phyloP scores from a whole-genome alignment of 2,888 invertebrate species.

The Dolichopus griseipennis region DNA sequence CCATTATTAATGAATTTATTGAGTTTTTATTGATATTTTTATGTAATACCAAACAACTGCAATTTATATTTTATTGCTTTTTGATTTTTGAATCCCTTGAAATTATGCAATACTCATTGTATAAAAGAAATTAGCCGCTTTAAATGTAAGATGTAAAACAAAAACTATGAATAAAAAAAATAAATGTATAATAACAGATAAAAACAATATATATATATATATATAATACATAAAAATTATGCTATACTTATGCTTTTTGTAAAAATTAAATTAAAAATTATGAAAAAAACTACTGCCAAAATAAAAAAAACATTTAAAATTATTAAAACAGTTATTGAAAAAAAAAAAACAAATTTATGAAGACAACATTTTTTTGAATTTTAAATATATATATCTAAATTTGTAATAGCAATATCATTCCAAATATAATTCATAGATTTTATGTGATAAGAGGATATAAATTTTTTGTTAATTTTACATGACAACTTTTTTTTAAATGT shows the following conservation, averaged over 20 bases:
- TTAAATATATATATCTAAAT: not conserved
- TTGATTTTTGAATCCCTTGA: not conserved
- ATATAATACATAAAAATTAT: not conserved
- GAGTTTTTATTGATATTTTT: too few relatives aligned
- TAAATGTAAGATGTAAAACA: not conserved
- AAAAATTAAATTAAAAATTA: not conserved
- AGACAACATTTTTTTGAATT: not conserved
- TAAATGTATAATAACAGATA: not conserved
- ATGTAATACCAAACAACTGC: not conserved
- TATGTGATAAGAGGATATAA: slow-evolving; percentile 9
- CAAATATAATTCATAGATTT: slow-evolving; percentile 10
- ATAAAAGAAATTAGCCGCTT: slow-evolving; percentile 1
- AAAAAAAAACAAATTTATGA: not conserved
- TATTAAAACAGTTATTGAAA: slow-evolving; percentile 1
- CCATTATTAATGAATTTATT: too few relatives aligned
- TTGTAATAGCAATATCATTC: slow-evolving; percentile 7
- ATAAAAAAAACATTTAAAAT: not conserved
- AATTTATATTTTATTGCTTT: not conserved
- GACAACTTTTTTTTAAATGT: slow-evolving; percentile 10
- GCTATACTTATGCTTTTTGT: not conserved
- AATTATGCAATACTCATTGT: slow-evolving; percentile 1
- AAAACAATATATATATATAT: not conserved
- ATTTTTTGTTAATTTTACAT: slow-evolving; percentile 10
- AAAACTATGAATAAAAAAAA: not conserved
- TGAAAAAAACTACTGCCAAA: not conserved